Conservation (phyloP, 2,888 invertebrate species). For the Campopleginae sp. region DNA sequence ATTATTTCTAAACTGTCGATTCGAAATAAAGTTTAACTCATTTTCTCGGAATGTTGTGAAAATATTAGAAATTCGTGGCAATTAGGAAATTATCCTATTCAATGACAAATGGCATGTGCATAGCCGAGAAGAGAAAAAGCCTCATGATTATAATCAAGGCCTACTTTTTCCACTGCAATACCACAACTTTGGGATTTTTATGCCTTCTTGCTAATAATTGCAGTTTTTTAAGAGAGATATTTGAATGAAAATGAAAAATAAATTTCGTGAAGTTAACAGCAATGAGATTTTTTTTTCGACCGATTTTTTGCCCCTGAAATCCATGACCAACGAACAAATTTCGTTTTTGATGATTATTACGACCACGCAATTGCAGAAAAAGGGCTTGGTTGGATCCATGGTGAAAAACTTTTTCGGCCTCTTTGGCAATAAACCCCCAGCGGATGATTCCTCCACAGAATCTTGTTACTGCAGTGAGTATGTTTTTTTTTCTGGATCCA, state of each 20-base stretch:
- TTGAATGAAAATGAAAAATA: neutral
- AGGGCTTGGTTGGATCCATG: slow-evolving; percentile 62
- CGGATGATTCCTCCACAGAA: slow-evolving; percentile 85
- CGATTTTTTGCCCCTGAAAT: neutral
- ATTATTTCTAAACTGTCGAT: neutral
- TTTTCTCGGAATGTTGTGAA: too few species aligned
- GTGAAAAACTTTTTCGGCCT: slow-evolving; percentile 84
- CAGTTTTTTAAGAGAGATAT: neutral
- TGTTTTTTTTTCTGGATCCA: neutral
- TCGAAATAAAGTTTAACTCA: neutral
- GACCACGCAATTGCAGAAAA: slow-evolving; percentile 55
- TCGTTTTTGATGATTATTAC: neutral
- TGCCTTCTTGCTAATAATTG: neutral
- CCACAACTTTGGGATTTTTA: neutral
- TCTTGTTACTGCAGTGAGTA: slow-evolving; percentile 89
- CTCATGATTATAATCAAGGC: neutral
- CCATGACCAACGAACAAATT: neutral
- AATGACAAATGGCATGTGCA: neutral
- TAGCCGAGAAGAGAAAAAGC: neutral
- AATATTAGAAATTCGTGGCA: neutral
- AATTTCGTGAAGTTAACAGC: neutral
- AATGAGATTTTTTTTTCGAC: neutral
- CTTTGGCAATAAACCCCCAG: slow-evolving; percentile 89
- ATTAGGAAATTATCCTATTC: neutral
- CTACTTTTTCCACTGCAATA: neutral